Evolutionary conservation across 2,797 vertebrate species (phyloP).

Genomic region (Myotis vivesi): DNA sequence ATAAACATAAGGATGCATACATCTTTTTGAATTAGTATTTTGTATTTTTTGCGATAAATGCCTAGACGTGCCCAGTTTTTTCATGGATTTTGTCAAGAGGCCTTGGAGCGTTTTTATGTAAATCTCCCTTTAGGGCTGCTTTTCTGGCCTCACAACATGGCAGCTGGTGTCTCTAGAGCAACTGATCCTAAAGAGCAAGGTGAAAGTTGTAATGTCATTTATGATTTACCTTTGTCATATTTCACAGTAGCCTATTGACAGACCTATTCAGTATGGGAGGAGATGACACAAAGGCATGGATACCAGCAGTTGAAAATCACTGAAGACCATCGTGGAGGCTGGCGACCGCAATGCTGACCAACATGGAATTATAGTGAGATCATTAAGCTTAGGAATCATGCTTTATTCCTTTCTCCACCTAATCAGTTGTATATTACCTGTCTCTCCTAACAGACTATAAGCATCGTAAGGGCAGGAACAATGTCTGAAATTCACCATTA

Average conservation of each 20-base stretch:
- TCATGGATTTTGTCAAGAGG: neutral
- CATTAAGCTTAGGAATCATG: neutral
- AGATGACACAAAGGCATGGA: neutral
- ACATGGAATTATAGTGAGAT: neutral
- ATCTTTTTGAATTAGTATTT: neutral
- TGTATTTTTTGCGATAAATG: neutral
- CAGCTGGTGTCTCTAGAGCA: neutral
- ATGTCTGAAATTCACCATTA: neutral
- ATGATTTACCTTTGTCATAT: neutral
- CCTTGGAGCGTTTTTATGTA: neutral
- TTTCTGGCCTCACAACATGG: neutral
- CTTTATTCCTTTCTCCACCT: neutral
- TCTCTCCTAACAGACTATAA: neutral
- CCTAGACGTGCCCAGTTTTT: neutral
- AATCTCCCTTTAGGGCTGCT: neutral
- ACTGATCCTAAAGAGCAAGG: neutral
- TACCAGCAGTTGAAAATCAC: neutral
- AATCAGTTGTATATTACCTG: neutral
- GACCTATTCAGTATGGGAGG: neutral
- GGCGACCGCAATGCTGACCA: neutral
- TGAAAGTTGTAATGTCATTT: neutral
- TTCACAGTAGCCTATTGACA: neutral
- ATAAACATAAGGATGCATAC: neutral
- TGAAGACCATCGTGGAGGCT: neutral
- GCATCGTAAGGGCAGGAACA: neutral